phyloP scores from a whole-genome alignment of 92 coral and sea anemone species.

The Anthopleura xanthogrammica region DNA sequence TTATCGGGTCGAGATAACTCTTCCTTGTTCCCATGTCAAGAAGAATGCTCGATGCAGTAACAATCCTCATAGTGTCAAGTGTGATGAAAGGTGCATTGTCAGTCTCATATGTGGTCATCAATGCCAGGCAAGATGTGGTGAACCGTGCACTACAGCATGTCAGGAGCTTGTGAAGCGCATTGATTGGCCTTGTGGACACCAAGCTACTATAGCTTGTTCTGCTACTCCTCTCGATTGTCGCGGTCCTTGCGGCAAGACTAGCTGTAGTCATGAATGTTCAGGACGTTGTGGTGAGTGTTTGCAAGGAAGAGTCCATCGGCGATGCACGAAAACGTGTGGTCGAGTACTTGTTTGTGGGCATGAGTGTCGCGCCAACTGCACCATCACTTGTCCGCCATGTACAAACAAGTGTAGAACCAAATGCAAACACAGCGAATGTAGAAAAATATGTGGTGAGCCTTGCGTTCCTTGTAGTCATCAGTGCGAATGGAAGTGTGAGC shows the following conservation, averaged over 20 bases:
- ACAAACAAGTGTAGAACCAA: conserved; percentile 41
- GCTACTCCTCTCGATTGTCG: conserved; percentile 67
- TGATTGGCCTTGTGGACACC: conserved; percentile 88
- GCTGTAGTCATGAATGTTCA: conserved; percentile 75
- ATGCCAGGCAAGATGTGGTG: conserved; percentile 67
- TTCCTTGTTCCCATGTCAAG: conserved; percentile 54
- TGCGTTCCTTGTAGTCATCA: conserved; percentile 70
- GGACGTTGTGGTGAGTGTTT: conserved; percentile 86
- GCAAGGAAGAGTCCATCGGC: conserved; percentile 80
- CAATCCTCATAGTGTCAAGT: conserved; percentile 20
- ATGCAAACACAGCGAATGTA: conserved; percentile 69
- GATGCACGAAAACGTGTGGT: conserved; percentile 54
- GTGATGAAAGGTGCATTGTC: conserved; percentile 58
- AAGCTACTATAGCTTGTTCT: conserved; percentile 66
- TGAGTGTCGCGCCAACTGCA: conserved; percentile 53
- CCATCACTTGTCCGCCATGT: conserved; percentile 80
- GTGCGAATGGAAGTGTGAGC: conserved; percentile 78
- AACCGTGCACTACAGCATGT: conserved; percentile 65
- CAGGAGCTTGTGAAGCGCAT: conserved; percentile 64
- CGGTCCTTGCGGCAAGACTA: conserved; percentile 56
- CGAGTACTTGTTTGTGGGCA: conserved; percentile 78
- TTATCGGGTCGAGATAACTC: conserved; percentile 41
- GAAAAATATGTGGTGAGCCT: conserved; percentile 41
- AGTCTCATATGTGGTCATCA: conserved; percentile 71
- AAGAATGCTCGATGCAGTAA: conserved; percentile 41